Evolutionary conservation across 2,113 vertebrate species (phyloP).

Genomic region (Monopterus albus): DNA sequence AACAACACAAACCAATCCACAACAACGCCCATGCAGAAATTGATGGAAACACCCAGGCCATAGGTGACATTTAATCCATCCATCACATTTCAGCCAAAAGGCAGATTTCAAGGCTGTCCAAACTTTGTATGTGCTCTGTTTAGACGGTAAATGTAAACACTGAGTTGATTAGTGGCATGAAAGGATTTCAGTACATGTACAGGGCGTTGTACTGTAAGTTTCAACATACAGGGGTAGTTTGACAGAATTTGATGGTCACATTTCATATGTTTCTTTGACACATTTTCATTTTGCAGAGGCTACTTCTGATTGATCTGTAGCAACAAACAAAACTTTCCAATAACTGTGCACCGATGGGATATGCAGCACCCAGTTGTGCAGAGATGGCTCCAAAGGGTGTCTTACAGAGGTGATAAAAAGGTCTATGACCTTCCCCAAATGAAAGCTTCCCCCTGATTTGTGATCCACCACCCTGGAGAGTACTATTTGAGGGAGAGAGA

Average conservation of each 20-base stretch:
- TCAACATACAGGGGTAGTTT: neutral
- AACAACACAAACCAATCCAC: slow-evolving; percentile 31
- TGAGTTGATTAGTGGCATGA: slow-evolving; percentile 15
- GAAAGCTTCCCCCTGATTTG: slow-evolving; percentile 76
- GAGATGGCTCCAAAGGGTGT: slow-evolving; percentile 67
- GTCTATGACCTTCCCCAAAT: slow-evolving; percentile 77
- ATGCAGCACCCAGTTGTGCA: slow-evolving; percentile 53
- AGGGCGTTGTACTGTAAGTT: neutral
- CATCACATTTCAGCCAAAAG: slow-evolving; percentile 56
- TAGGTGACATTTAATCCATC: slow-evolving; percentile 71
- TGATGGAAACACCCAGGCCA: slow-evolving; percentile 55
- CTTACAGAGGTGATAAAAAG: slow-evolving; percentile 80
- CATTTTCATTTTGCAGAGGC: neutral
- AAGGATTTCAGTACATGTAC: slow-evolving; percentile 2
- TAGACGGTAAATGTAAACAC: slow-evolving; percentile 26
- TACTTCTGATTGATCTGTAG: neutral
- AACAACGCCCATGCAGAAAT: slow-evolving; percentile 31
- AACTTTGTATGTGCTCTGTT: slow-evolving; percentile 32
- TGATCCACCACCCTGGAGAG: slow-evolving; percentile 61
- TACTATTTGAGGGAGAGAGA: slow-evolving; percentile 63
- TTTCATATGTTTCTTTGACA: slow-evolving; percentile 1
- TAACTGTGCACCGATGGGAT: neutral
- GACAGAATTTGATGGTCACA: neutral
- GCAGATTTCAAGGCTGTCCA: slow-evolving; percentile 56
- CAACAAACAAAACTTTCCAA: slow-evolving; percentile 21